These are phyloP conservation scores for Agonopterix subpropinquella DNA, from an alignment of 2,888 invertebrate species.

Conservation along the genomic window DNA sequence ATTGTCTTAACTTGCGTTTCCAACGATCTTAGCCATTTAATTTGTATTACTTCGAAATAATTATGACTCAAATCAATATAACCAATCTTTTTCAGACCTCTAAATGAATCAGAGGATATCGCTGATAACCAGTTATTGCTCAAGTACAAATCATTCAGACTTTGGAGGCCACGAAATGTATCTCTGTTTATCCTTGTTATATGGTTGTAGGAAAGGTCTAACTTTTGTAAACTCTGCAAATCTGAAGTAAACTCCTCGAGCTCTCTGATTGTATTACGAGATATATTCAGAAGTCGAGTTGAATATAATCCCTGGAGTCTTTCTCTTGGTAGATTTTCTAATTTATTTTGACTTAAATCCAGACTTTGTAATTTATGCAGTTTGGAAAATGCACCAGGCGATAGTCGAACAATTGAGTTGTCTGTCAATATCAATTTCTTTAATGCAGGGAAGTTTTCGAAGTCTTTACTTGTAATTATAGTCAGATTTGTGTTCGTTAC, in stretches of 20 bases:
- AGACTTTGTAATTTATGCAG: constrained; percentile 84
- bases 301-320: constrained; percentile 86
- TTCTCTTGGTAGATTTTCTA: constrained; percentile 89
- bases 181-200: constrained; percentile 84
- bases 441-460: constrained; percentile 87
- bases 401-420: constrained; percentile 86
- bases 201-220: constrained; percentile 90
- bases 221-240: constrained; percentile 83
- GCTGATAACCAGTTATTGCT: constrained; percentile 89
- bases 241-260: constrained; percentile 88
- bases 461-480: constrained; percentile 89
- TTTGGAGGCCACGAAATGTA: constrained; percentile 85
- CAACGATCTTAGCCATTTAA: constrained; percentile 84
- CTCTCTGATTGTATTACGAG: constrained; percentile 87
- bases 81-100: constrained; percentile 83
- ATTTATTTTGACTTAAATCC: constrained; percentile 88
- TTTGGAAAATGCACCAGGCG: constrained; percentile 89
- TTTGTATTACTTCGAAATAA: constrained; percentile 86
- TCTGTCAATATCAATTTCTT: constrained; percentile 83
- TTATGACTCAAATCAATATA: constrained; percentile 88
- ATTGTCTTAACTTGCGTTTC: constrained; percentile 89
- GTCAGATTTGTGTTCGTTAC: constrained; percentile 87
- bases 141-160: constrained; percentile 84
- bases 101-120: constrained; percentile 86
- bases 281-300: constrained; percentile 85